Evolutionary conservation across 2,797 vertebrate genomes (phyloP), one percentile per base, ranked within the genome.

Genomic region (Taeniopygia guttata): DNA sequence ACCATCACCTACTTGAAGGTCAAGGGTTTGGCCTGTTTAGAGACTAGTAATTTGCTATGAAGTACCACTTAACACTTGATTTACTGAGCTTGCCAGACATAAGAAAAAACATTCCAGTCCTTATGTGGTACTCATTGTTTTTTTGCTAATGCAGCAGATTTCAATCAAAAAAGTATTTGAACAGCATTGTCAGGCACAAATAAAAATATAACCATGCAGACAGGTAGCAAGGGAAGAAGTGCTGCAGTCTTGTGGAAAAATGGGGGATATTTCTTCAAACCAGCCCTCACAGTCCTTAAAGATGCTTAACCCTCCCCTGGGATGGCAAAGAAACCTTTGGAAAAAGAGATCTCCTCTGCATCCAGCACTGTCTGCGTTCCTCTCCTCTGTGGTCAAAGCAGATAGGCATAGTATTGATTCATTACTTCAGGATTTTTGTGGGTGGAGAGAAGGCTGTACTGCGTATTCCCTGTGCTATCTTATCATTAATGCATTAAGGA

Each of bases 401-500:
- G 88, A n/a, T 81, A 94, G 96, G 93, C 15, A 2, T 94, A 87
- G 88, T 97, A 98, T 96, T 85, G 97, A 98, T 97, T 95, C 91
- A 87, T 86, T 84, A 69, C 73, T 87, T 91, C 55, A 73, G 81
- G 93, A 90, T 75, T 81, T 59, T 49, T 56, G 73, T 45, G 74
- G 20, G 45, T n/a, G 67, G 40, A 62, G 21, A 54, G 34, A 32
- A 72, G 87, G 77, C 89, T 56, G 72, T 68, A 56, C 95, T 90
- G 92, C 30, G 3, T 96, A 98, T 97, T 96, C 94, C 77, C 92
- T 26, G 3, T 80, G 93, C 94, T 94, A 63, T 95, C 96, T 96
- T 98, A 97, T 97, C 97, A 96, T 96, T 97, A 97, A 97, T 98
- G 96, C 96, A 97, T 97, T 97, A 97, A 97, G 97, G 86, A 98